phyloP scores from a whole-genome alignment of 2,888 invertebrate genomes.

The Caenorhabditis afra region DNA sequence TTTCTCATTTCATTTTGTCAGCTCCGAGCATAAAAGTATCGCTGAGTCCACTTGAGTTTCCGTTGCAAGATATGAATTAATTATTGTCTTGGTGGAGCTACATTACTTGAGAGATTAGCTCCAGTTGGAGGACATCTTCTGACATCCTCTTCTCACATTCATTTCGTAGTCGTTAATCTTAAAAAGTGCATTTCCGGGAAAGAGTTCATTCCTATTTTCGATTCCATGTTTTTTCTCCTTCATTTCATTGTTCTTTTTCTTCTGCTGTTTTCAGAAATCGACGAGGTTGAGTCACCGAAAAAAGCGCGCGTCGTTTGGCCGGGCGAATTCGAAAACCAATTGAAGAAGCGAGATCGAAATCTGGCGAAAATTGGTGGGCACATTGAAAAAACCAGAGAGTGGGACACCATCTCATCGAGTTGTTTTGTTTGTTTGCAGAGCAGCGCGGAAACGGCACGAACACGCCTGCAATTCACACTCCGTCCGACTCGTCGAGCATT shows the following conservation, averaged over 20 bases:
- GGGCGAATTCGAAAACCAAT: slow-evolving; percentile 55
- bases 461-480: slow-evolving; percentile 44
- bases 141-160: too few species aligned
- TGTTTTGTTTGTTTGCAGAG: slow-evolving; percentile 16
- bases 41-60: background rate
- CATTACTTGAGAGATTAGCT: too few species aligned
- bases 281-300: slow-evolving; percentile 35
- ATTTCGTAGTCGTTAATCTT: too few species aligned
- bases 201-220: too few species aligned
- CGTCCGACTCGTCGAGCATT: slow-evolving; percentile 41
- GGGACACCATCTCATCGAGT: background rate
- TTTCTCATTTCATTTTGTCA: background rate
- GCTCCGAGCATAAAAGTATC: too few species aligned
- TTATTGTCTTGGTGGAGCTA: too few species aligned
- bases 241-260: too few species aligned
- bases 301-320: slow-evolving; percentile 47
- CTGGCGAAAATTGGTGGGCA: slow-evolving; percentile 33
- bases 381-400: background rate
- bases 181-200: too few species aligned
- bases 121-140: too few species aligned
- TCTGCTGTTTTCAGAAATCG: slow-evolving; percentile 43
- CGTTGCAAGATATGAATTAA: too few species aligned
- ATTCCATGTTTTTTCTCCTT: too few species aligned
- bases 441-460: slow-evolving; percentile 13
- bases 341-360: slow-evolving; percentile 42